phyloP scores from a whole-genome alignment of 1,140 invertebrate species.

The Penaeus chinensis region DNA sequence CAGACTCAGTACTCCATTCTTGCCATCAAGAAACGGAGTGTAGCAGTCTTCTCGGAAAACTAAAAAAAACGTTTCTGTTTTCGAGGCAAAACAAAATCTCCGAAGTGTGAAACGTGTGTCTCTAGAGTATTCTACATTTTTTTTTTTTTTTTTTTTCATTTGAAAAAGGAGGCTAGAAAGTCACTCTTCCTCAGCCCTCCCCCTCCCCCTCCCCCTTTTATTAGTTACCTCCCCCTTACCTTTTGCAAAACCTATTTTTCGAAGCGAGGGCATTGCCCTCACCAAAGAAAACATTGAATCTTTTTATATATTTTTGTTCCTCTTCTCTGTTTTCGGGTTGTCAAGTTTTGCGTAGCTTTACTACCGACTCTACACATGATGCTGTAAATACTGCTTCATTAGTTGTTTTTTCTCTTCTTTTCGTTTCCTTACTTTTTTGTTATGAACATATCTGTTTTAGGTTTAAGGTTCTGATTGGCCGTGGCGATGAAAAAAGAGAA shows the following conservation, averaged over 20 bases:
- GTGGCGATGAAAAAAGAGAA: too few relatives aligned
- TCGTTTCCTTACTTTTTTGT: background rate
- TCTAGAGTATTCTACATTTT: too few relatives aligned
- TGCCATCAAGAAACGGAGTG: too few relatives aligned
- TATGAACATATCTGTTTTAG: background rate
- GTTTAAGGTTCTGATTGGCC: slow-evolving; percentile 7
- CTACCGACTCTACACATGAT: background rate
- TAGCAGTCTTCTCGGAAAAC: too few relatives aligned
- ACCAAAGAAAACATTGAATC: background rate
- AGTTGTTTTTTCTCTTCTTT: background rate
- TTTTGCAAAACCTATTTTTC: background rate
- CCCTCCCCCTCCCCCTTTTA: background rate
- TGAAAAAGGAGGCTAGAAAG: background rate
- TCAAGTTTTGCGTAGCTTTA: background rate
- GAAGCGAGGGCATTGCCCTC: slow-evolving; percentile 1
- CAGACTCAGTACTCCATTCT: too few relatives aligned
- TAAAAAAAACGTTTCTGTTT: too few relatives aligned
- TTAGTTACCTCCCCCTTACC: background rate
- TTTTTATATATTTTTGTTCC: background rate
- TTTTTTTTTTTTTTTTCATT: too few relatives aligned
- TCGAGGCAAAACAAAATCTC: too few relatives aligned
- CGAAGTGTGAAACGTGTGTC: too few relatives aligned
- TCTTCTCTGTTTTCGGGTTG: background rate
- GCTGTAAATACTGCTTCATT: slow-evolving; percentile 15
- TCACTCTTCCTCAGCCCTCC: background rate